Conservation (phyloP, 2,888 invertebrate species). For the Oscheius sp. region DNA sequence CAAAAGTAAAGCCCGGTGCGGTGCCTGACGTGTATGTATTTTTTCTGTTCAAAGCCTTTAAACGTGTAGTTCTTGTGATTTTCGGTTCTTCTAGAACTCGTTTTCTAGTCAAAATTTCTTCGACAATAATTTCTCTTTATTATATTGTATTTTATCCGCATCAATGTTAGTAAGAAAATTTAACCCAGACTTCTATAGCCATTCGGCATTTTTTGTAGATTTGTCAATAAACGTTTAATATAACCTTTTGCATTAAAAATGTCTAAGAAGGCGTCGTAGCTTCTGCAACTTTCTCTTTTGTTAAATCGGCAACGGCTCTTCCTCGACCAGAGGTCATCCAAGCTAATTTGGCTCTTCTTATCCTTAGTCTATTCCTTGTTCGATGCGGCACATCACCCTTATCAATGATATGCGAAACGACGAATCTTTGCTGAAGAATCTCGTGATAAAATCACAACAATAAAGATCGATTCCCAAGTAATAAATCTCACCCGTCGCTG, state of each 20-base stretch:
- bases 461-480: background rate
- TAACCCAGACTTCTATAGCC: too few relatives aligned
- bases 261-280: too few relatives aligned
- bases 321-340: constrained; percentile 41
- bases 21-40: too few relatives aligned
- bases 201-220: background rate
- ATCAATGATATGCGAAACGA: constrained; percentile 44
- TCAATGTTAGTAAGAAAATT: background rate
- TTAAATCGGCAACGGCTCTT: too few relatives aligned
- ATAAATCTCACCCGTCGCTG: constrained; percentile 38
- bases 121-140: background rate
- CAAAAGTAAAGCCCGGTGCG: background rate
- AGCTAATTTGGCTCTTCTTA: constrained; percentile 43
- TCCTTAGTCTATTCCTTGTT: background rate
- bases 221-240: background rate
- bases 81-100: too few relatives aligned
- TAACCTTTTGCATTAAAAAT: too few relatives aligned
- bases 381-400: constrained; percentile 49
- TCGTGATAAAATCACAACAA: background rate
- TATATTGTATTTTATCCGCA: background rate
- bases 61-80: too few relatives aligned
- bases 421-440: constrained; percentile 52
- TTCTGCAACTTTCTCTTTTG: too few relatives aligned
- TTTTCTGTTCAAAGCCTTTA: too few relatives aligned
- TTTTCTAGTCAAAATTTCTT: too few relatives aligned